Evolutionary conservation across 2,797 vertebrate species (phyloP).

Genomic region (Melanogrammus aeglefinus): DNA sequence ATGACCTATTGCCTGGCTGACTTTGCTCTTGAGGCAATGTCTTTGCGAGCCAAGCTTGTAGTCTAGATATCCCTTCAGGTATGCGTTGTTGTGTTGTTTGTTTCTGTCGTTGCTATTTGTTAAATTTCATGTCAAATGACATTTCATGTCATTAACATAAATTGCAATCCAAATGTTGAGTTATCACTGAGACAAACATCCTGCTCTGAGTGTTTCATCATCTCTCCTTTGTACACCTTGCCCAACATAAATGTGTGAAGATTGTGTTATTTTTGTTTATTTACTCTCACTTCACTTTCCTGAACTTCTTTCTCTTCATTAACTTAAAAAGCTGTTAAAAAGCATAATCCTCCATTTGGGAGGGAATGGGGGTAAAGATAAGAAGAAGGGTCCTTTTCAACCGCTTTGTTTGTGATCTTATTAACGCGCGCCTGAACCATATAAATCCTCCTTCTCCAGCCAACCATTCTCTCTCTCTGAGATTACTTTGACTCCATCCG

Average conservation of each 20-base stretch:
- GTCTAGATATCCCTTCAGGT: background rate
- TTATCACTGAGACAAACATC: background rate
- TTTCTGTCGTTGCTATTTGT: background rate
- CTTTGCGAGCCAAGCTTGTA: background rate
- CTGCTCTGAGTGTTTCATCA: background rate
- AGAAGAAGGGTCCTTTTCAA: background rate
- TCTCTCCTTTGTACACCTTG: background rate
- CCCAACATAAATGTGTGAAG: background rate
- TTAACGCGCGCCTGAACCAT: background rate
- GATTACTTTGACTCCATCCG: background rate
- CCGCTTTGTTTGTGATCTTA: background rate
- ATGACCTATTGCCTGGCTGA: background rate
- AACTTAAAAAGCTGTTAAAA: background rate
- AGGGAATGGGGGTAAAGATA: background rate
- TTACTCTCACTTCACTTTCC: background rate
- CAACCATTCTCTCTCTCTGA: background rate
- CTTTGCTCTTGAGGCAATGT: background rate
- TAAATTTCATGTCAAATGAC: too few relatives aligned
- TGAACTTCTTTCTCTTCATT: background rate
- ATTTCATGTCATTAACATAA: background rate
- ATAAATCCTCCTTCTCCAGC: background rate
- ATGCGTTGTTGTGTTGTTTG: background rate
- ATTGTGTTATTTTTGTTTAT: background rate
- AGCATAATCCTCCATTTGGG: background rate
- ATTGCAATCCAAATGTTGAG: background rate